A percentile compares a stretch with the other conserved stretches of the same genome.
These are phyloP conservation scores for Caretta caretta DNA, from an alignment of 2,113 vertebrate species.

Conservation along the genomic window DNA sequence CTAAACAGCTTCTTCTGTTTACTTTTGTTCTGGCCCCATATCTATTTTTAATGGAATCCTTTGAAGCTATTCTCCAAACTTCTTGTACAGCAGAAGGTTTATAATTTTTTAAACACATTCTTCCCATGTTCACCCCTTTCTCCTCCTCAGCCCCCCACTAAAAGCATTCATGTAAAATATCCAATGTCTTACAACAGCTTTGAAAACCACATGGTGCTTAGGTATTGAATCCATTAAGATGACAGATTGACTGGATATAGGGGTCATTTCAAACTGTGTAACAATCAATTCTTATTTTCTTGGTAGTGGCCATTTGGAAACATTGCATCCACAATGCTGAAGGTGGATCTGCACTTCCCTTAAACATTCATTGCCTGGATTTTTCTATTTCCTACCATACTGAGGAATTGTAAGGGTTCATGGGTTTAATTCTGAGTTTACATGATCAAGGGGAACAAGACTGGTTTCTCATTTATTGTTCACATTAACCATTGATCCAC, in stretches of 20 bases:
- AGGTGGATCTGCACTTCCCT: neutral
- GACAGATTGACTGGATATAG: slow-evolving; percentile 9
- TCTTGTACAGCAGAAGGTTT: slow-evolving; percentile 3
- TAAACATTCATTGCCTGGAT: neutral
- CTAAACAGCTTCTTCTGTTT: slow-evolving; percentile 46
- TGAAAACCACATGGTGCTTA: neutral
- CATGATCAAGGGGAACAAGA: neutral
- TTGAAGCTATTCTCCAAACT: slow-evolving; percentile 46
- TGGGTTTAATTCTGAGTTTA: neutral
- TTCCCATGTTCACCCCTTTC: neutral
- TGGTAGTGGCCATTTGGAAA: neutral
- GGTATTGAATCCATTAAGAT: slow-evolving; percentile 1
- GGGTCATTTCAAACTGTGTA: neutral
- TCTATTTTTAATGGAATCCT: slow-evolving; percentile 41
- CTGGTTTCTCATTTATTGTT: neutral
- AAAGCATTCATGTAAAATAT: slow-evolving; percentile 12
- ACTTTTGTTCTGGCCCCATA: slow-evolving; percentile 37
- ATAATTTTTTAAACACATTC: slow-evolving; percentile 7
- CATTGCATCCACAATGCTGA: neutral
- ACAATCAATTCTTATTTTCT: slow-evolving; percentile 3
- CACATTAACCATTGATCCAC: fast-evolving
- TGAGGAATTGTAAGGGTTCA: neutral
- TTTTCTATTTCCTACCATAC: neutral
- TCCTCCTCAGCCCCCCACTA: neutral
- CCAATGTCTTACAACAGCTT: neutral